Base-by-base conservation (phyloP, 2,797 vertebrate species). In the Pangasius djambal region DNA sequence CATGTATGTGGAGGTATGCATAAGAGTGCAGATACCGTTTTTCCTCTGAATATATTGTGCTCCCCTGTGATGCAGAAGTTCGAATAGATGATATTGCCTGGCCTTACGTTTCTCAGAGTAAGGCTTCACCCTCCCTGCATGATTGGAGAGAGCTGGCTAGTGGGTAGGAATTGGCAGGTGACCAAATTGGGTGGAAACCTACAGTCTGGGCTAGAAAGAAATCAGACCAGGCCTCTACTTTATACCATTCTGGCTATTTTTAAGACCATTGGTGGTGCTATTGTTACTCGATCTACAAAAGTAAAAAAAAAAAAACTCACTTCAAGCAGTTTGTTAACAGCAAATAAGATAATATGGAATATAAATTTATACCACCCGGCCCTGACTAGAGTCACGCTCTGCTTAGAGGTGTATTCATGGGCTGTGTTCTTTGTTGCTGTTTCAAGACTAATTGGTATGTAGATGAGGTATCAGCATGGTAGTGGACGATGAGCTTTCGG, bases 401-500 rank as follows among this genome's bases (percentile, higher is more conserved):
- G 50, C n/a, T 86, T 70, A n/a, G 37, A 55, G 37, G 40, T 59
- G 20, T 31, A 3, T 69, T 44, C 20, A 72, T 61, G 40, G 0
- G 6, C 34, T 57, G 6, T 88, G 78, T 44, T 86, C 1, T 81
- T 55, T 72, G 75, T 82, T 65, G 18, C 34, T 86, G 6, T 70
- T 81, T 44, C 55, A 61, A 25, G 40, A 31, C 77, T 50, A 31
- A 72, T 72, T 82, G 37, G 52, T 72, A 86, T 89, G 84, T 67
- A 72, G 34, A 79, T 81, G 50, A 59, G 63, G 16, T 81, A 28
- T 12, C 75, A 59, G 37, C 52, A 48, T 59, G 48, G 18, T 59
- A 48, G 55, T 44, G 57, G 44, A 22, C n/a, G 70, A 65, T 40
- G 55, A 84, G 4, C 1, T 83, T n/a, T 59, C 8, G 4, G 9